Evolutionary conservation across 2,113 vertebrate genomes (phyloP).

Genomic region (Pardalotus punctatus): DNA sequence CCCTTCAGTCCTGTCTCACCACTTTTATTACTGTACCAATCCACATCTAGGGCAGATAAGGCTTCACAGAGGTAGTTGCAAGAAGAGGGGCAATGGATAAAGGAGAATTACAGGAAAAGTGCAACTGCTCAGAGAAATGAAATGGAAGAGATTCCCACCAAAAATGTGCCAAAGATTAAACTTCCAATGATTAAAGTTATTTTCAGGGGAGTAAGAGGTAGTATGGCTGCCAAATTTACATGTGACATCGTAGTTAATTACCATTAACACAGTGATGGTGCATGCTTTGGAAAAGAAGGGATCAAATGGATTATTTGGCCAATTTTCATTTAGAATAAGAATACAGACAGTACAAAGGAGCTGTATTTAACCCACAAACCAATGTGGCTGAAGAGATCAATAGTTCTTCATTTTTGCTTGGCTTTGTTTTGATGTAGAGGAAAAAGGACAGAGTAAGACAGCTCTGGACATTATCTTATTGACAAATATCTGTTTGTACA

Average conservation of each 20-base stretch:
- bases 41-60: not conserved
- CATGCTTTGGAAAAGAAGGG: not conserved
- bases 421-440: not conserved
- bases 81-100: not conserved
- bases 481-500: not conserved
- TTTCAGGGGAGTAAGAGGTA: not conserved
- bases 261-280: not conserved
- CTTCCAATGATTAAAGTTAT: not conserved
- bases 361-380: not conserved
- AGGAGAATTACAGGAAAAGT: not conserved
- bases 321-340: not conserved
- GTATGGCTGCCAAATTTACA: not conserved
- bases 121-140: not conserved
- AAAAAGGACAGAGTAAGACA: not conserved
- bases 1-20: not conserved
- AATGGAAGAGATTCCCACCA: not conserved
- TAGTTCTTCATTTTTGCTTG: not conserved
- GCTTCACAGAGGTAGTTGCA: not conserved
- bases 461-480: not conserved
- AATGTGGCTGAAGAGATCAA: not conserved
- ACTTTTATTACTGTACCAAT: not conserved
- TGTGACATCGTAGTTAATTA: accelerated
- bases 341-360: not conserved
- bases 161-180: not conserved
- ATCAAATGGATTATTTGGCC: not conserved